phyloP scores from a whole-genome alignment of 2,888 invertebrate species.

The Rotaria sp. region DNA sequence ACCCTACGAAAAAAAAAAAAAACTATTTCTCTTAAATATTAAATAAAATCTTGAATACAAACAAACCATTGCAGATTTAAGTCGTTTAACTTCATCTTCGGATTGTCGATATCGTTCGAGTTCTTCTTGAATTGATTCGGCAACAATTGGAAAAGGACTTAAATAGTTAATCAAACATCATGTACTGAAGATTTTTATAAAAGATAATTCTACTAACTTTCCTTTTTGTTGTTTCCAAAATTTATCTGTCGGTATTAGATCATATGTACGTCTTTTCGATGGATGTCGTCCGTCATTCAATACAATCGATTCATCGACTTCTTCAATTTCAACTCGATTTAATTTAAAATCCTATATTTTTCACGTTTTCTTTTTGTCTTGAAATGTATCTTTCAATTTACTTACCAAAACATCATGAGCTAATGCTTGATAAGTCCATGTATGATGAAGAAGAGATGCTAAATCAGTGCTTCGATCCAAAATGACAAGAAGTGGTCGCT shows the following conservation, averaged over 20 bases:
- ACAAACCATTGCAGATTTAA: constrained; percentile 78
- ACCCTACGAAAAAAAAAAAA: neutral
- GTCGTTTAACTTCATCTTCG: constrained; percentile 89
- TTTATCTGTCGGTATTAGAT: constrained; percentile 65
- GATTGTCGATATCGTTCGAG: constrained; percentile 83
- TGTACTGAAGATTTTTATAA: neutral
- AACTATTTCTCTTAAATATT: neutral
- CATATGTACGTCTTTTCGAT: constrained; percentile 35
- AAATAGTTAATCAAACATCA: constrained; percentile 43
- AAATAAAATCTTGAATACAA: neutral
- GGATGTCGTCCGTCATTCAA: constrained; percentile 40
- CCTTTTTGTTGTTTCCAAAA: constrained; percentile 91
- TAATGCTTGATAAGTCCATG: constrained; percentile 98
- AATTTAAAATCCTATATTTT: constrained; percentile 64
- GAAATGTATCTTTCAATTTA: constrained; percentile 42
- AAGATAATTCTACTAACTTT: constrained; percentile 52
- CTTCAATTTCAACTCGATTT: constrained; percentile 72
- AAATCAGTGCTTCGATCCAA: constrained; percentile 88
- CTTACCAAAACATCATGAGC: constrained; percentile 77
- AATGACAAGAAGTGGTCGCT: constrained; percentile 80
- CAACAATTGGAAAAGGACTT: constrained; percentile 66
- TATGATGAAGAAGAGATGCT: constrained; percentile 94
- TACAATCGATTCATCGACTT: constrained; percentile 49
- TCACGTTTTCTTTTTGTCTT: neutral
- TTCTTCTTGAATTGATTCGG: constrained; percentile 96